A percentile compares a stretch with the other conserved stretches of the same genome.
Evolutionary conservation across 1,140 invertebrate genomes (phyloP).

Genomic region (Drosophila pachea): DNA sequence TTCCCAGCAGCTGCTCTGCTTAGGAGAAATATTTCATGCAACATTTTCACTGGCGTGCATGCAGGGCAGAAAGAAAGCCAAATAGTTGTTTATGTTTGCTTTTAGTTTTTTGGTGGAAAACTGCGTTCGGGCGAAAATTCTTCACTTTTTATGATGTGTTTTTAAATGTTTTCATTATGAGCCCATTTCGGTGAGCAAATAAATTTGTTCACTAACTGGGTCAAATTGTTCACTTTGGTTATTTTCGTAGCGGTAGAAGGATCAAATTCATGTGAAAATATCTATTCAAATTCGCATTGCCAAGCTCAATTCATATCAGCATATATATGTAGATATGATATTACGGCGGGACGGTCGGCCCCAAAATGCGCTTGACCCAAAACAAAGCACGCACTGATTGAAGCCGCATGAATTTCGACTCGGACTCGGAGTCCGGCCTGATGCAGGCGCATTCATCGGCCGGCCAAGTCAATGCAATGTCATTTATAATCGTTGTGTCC

Average conservation of each 20-base stretch:
- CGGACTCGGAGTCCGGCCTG: conserved; percentile 12
- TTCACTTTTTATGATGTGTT: conserved; percentile 65
- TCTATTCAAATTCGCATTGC: no score
- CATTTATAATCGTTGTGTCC: conserved; percentile 73
- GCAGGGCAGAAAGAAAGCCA: conserved; percentile 39
- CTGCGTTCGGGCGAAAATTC: conserved; percentile 14
- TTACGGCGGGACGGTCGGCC: background rate
- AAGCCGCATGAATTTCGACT: conserved; percentile 29
- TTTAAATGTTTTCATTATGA: conserved; percentile 73
- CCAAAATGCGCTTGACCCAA: conserved; percentile 25
- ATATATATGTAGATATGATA: no score
- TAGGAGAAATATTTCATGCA: conserved; percentile 60
- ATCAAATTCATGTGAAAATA: background rate
- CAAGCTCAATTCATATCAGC: no score
- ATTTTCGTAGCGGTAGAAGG: background rate
- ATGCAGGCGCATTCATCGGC: conserved; percentile 65
- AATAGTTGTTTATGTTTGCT: conserved; percentile 68
- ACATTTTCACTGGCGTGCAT: conserved; percentile 33
- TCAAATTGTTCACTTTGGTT: conserved; percentile 36
- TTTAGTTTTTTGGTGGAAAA: conserved; percentile 36
- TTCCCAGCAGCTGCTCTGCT: background rate
- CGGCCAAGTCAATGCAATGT: conserved; percentile 63
- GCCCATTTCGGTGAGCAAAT: conserved; percentile 64
- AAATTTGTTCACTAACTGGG: conserved; percentile 65
- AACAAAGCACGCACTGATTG: conserved; percentile 47